Evolutionary conservation across 2,888 invertebrate species (phyloP).

Genomic region (Brachylomia viminalis): DNA sequence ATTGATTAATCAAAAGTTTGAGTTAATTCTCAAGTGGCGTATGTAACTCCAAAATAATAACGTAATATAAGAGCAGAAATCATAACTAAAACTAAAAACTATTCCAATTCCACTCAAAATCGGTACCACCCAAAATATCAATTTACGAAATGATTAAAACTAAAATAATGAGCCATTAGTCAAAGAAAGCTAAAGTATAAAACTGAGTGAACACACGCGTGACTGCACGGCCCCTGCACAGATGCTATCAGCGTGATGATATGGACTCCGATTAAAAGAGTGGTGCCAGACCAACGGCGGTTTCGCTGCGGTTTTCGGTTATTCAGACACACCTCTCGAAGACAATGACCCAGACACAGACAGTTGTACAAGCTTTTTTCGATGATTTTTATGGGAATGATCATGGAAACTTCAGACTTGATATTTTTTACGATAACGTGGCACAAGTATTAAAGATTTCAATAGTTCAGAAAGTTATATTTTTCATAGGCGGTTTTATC

Average conservation of each 20-base stretch:
- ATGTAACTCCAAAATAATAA: neutral
- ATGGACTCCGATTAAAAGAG: constrained; percentile 61
- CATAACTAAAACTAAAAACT: neutral
- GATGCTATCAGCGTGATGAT: constrained; percentile 76
- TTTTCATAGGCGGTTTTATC: neutral
- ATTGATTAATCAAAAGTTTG: too few species aligned
- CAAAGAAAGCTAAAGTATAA: constrained; percentile 74
- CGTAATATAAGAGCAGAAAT: neutral
- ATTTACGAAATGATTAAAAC: constrained; percentile 54
- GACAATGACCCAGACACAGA: constrained; percentile 6
- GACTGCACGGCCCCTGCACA: constrained; percentile 74
- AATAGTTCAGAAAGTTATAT: neutral
- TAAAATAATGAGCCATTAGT: constrained; percentile 68
- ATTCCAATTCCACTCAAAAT: neutral
- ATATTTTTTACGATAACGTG: too few species aligned
- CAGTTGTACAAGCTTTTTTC: neutral
- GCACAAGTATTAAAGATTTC: neutral
- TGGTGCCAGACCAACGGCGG: constrained; percentile 50
- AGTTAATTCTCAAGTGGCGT: too few species aligned
- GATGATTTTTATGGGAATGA: neutral
- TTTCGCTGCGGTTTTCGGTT: constrained; percentile 52
- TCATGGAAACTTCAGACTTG: too few species aligned
- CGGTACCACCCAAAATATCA: constrained; percentile 25
- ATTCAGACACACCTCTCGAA: constrained; percentile 22
- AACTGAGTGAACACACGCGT: constrained; percentile 74